These are phyloP conservation scores for Formicarius rufipectus DNA, from an alignment of 2,113 vertebrate species.

Conservation along the genomic window DNA sequence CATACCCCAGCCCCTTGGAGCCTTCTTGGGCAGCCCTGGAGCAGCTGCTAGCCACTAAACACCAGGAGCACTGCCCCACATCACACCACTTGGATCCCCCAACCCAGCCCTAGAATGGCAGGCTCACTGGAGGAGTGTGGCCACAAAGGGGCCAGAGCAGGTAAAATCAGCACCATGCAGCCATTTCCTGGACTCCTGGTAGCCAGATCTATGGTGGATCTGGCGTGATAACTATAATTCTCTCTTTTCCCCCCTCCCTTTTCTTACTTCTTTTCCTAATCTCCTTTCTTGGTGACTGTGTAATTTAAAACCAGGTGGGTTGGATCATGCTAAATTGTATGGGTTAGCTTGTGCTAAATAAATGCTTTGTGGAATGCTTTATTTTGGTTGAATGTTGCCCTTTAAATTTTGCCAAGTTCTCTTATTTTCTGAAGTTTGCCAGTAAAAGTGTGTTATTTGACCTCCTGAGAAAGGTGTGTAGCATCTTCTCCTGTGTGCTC, in stretches of 20 bases:
- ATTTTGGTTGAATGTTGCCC: neutral
- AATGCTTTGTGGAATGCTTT: neutral
- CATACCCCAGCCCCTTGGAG: neutral
- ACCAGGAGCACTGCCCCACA: neutral
- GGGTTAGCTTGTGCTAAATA: neutral
- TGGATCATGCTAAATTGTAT: neutral
- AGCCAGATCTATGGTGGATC: neutral
- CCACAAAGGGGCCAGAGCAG: neutral
- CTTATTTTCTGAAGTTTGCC: neutral
- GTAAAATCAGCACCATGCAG: neutral
- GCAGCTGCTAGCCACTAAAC: neutral
- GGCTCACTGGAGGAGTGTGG: neutral
- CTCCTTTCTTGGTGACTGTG: neutral
- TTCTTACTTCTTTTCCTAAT: neutral
- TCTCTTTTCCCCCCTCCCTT: neutral
- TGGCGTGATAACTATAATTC: neutral
- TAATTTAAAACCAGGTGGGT: neutral
- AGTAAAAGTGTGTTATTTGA: neutral
- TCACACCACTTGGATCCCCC: too few relatives aligned
- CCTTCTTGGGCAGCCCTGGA: neutral
- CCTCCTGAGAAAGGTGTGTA: neutral
- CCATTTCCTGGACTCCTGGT: neutral
- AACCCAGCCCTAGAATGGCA: neutral
- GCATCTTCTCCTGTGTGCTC: neutral
- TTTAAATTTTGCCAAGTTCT: neutral